Evolutionary conservation across 2,888 invertebrate genomes (phyloP).

Genomic region (Idaea dimidiata): DNA sequence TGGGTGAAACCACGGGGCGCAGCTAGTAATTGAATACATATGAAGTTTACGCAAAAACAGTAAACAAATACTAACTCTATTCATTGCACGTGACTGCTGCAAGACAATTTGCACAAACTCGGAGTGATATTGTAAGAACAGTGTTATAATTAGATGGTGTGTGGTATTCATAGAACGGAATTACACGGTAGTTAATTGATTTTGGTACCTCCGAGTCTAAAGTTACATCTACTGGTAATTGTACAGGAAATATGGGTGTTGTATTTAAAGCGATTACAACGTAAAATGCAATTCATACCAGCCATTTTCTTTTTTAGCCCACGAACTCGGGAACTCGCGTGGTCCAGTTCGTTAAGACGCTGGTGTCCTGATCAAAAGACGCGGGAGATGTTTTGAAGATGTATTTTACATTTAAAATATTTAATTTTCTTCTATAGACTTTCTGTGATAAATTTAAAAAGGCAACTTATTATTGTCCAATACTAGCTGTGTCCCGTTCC

Average conservation of each 20-base stretch:
- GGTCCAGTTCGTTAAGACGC: no score
- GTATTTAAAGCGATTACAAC: not conserved
- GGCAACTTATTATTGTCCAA: no score
- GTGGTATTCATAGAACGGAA: not conserved
- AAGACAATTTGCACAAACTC: constrained; percentile 27
- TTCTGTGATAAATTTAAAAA: no score
- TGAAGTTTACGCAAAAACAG: not conserved
- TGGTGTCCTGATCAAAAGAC: no score
- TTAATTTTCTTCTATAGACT: no score
- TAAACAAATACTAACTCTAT: no score
- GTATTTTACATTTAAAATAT: no score
- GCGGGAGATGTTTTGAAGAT: no score
- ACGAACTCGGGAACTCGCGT: no score
- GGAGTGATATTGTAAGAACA: constrained; percentile 9
- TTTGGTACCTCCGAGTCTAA: not conserved
- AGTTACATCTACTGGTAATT: not conserved
- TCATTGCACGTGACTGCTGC: constrained; percentile 18
- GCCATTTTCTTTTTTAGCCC: not conserved
- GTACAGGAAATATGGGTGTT: not conserved
- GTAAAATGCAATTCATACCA: not conserved
- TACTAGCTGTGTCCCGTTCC: no score
- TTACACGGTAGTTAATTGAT: not conserved
- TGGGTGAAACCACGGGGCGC: no score
- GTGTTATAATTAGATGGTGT: constrained; percentile 8
- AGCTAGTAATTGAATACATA: no score